Evolutionary conservation across 2,113 vertebrate genomes (phyloP).

Genomic region (Mormoops blainvillei): DNA sequence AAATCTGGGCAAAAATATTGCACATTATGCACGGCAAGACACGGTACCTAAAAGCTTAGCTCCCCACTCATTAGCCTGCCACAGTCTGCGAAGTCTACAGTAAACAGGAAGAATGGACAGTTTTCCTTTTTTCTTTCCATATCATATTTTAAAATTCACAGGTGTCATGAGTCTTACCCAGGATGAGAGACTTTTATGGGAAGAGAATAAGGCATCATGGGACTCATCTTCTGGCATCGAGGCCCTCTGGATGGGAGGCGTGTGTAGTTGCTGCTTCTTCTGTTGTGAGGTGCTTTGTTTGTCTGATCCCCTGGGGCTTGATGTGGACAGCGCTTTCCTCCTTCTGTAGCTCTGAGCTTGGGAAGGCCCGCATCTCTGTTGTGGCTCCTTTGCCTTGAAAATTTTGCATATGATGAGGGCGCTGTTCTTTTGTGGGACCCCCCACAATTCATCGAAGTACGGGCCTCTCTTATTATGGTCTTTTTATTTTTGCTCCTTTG

Average conservation of each 20-base stretch:
- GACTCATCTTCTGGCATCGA: background rate
- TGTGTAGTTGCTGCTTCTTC: background rate
- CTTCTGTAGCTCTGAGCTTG: background rate
- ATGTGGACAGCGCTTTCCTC: background rate
- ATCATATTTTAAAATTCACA: background rate
- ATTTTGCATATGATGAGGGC: background rate
- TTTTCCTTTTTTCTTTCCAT: background rate
- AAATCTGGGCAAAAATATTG: no score
- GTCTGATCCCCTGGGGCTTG: background rate
- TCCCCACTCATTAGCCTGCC: background rate
- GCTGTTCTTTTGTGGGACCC: background rate
- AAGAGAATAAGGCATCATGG: background rate
- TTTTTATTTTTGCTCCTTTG: background rate
- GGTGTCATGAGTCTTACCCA: background rate
- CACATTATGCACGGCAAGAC: no score
- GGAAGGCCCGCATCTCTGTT: background rate
- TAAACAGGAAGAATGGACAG: fast-evolving
- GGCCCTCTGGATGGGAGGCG: background rate
- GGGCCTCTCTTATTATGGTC: background rate
- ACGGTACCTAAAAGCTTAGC: no score
- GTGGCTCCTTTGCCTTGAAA: background rate
- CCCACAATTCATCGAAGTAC: background rate
- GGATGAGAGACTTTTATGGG: background rate
- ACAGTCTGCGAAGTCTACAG: background rate
- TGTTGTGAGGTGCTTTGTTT: background rate